A percentile compares a stretch with the other conserved stretches of the same genome.
Evolutionary conservation across 2,888 invertebrate species (phyloP).

Genomic region (Altica lythri): DNA sequence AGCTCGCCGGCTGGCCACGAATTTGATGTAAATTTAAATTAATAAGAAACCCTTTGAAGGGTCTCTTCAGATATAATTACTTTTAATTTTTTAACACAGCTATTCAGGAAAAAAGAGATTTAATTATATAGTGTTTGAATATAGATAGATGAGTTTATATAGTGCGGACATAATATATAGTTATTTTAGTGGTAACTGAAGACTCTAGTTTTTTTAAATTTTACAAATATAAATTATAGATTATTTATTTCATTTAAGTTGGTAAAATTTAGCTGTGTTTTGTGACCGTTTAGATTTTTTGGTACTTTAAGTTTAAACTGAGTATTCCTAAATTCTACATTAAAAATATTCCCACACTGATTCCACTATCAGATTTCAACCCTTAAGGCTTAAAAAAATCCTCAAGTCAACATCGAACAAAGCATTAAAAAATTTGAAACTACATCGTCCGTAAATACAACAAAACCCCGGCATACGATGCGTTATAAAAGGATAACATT

Average conservation of each 20-base stretch:
- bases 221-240: no score
- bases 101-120: conserved; percentile 4
- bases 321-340: no score
- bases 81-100: conserved; percentile 9
- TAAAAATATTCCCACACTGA: conserved; percentile 34
- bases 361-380: conserved; percentile 31
- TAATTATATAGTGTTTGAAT: conserved; percentile 5
- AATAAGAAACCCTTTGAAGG: conserved; percentile 35
- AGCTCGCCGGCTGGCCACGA: conserved; percentile 17
- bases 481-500: conserved; percentile 35
- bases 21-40: conserved; percentile 35
- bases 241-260: no score
- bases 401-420: conserved; percentile 32
- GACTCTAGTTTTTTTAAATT: no score
- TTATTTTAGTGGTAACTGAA: no score
- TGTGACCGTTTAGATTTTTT: no score
- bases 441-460: conserved; percentile 37
- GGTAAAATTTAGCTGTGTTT: no score
- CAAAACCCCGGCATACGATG: conserved; percentile 35
- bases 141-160: no score
- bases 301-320: no score
- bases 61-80: conserved; percentile 2
- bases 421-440: conserved; percentile 31
- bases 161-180: no score
- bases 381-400: conserved; percentile 36